These are phyloP conservation scores for Villa cingulata DNA, from an alignment of 2,888 invertebrate genomes.

Conservation along the genomic window DNA sequence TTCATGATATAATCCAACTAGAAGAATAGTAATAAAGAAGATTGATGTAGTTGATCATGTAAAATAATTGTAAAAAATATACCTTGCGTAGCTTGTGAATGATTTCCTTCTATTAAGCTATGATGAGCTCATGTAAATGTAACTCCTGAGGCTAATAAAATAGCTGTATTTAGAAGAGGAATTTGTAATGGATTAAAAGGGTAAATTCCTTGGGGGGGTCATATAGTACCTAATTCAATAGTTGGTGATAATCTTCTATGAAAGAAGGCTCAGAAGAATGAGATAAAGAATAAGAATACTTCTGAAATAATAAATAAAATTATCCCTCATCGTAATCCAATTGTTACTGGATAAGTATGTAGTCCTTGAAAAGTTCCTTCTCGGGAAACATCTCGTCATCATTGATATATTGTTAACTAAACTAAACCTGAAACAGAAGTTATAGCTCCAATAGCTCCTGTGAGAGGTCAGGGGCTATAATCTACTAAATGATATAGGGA, in stretches of 20 bases:
- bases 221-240: slow-evolving; percentile 45
- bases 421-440: slow-evolving; percentile 42
- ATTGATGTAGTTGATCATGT: slow-evolving; percentile 22
- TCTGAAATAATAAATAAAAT: slow-evolving; percentile 60
- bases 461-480: slow-evolving; percentile 50
- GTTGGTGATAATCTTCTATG: slow-evolving; percentile 37
- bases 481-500: slow-evolving; percentile 52
- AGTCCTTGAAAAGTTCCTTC: slow-evolving; percentile 53
- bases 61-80: slow-evolving; percentile 40
- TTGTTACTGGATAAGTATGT: slow-evolving; percentile 44
- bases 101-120: slow-evolving; percentile 39
- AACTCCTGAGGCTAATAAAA: slow-evolving; percentile 55
- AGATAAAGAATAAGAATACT: slow-evolving; percentile 46
- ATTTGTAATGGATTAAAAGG: slow-evolving; percentile 56
- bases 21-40: slow-evolving; percentile 40
- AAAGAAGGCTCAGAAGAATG: slow-evolving; percentile 42
- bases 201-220: slow-evolving; percentile 49
- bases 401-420: slow-evolving; percentile 49
- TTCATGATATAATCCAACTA: slow-evolving; percentile 41
- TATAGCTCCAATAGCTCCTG: slow-evolving; percentile 45
- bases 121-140: slow-evolving; percentile 53
- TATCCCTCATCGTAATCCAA: slow-evolving; percentile 54
- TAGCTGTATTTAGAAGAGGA: slow-evolving; percentile 57
- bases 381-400: slow-evolving; percentile 55
- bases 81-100: slow-evolving; percentile 35